A percentile compares a stretch with the other conserved stretches of the same genome.
Evolutionary conservation across 2,797 vertebrate species (phyloP).

Genomic region (Darevskia mixta): DNA sequence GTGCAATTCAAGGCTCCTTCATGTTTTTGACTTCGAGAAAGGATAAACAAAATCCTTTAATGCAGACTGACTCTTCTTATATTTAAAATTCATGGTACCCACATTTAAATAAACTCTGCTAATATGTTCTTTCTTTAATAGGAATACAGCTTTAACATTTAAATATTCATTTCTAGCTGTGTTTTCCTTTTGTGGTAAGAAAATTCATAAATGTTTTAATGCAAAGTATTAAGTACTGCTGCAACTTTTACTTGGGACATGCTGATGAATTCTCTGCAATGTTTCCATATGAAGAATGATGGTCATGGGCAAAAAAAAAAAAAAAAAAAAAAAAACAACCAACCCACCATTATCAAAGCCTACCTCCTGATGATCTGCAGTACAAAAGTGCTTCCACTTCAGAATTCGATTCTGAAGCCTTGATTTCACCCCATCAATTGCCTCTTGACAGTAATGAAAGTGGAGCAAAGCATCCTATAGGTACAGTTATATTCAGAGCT

Average conservation of each 20-base stretch:
- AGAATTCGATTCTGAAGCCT: background rate
- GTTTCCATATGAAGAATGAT: background rate
- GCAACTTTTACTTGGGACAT: background rate
- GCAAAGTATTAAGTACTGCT: background rate
- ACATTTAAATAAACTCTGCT: constrained; percentile 62
- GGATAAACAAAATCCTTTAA: constrained; percentile 70
- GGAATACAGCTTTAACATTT: constrained; percentile 43
- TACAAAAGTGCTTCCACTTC: constrained; percentile 7
- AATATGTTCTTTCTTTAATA: constrained; percentile 56
- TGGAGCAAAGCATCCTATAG: background rate
- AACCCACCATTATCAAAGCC: background rate
- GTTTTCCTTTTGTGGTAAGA: background rate
- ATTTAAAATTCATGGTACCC: constrained; percentile 69
- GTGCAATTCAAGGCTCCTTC: constrained; percentile 71
- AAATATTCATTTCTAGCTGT: constrained; percentile 6
- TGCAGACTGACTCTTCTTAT: constrained; percentile 50
- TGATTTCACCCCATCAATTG: constrained; percentile 9
- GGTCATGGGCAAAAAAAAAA: background rate
- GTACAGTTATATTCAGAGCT: background rate
- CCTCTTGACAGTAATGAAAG: constrained; percentile 12
- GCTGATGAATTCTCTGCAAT: background rate
- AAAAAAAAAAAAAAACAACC: too few relatives aligned
- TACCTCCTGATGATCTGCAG: background rate
- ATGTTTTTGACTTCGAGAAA: constrained; percentile 70
- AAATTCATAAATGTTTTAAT: background rate